These are phyloP conservation scores for Stenurella melanura DNA, from an alignment of 2,888 invertebrate genomes.

Conservation along the genomic window DNA sequence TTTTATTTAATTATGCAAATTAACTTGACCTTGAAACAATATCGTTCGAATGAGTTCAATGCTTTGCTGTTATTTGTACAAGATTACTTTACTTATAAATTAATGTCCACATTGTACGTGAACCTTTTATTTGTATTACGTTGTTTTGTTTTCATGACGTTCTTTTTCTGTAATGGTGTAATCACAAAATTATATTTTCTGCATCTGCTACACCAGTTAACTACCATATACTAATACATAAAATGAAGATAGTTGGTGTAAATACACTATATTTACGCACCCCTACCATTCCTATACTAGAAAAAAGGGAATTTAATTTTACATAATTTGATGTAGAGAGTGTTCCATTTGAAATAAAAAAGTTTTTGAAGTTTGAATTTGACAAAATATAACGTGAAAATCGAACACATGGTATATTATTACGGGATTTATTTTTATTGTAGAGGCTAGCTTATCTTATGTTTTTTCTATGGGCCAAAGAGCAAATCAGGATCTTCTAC, in stretches of 20 bases:
- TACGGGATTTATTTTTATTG: too few relatives aligned
- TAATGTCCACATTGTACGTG: slow-evolving; percentile 21
- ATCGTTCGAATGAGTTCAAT: slow-evolving; percentile 39
- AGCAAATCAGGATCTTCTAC: too few relatives aligned
- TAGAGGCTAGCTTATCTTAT: too few relatives aligned
- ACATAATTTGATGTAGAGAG: too few relatives aligned
- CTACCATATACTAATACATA: neutral
- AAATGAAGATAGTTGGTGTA: neutral
- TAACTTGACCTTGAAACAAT: slow-evolving; percentile 38
- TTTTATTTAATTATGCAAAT: slow-evolving; percentile 41
- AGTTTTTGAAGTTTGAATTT: too few relatives aligned
- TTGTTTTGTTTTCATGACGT: slow-evolving; percentile 21
- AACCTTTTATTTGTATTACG: slow-evolving; percentile 9
- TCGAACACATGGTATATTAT: too few relatives aligned
- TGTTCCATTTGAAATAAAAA: too few relatives aligned
- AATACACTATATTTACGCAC: neutral
- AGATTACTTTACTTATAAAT: slow-evolving; percentile 22
- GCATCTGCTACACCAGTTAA: neutral
- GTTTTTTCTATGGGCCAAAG: too few relatives aligned
- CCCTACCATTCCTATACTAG: too few relatives aligned
- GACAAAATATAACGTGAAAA: too few relatives aligned
- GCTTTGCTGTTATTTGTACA: slow-evolving; percentile 32
- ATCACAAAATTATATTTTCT: neutral
- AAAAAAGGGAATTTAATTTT: too few relatives aligned
- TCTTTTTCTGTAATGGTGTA: neutral